Conservation (phyloP, 2,888 invertebrate species). For the Eristalis intricaria region DNA sequence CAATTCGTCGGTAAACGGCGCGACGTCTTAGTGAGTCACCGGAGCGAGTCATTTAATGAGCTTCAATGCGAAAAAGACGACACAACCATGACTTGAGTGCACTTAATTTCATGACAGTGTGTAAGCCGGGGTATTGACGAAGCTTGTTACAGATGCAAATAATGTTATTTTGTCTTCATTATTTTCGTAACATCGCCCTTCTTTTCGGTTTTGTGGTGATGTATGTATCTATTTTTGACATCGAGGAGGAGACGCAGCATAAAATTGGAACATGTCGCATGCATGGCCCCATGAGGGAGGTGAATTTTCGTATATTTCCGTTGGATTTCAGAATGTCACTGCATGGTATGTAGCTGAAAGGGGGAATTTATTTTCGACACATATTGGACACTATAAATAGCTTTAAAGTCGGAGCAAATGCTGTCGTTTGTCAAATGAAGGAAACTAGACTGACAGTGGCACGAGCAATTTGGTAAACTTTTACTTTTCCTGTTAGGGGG, state of each 20-base stretch:
- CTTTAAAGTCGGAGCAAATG: constrained; percentile 9
- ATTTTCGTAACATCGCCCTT: background rate
- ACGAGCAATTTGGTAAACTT: background rate
- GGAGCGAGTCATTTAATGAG: constrained; percentile 28
- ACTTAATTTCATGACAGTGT: constrained; percentile 12
- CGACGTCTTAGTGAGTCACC: constrained; percentile 29
- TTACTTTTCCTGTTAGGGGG: background rate
- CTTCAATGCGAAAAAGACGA: constrained; percentile 1
- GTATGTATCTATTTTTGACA: constrained; percentile 57
- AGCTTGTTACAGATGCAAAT: constrained; percentile 7
- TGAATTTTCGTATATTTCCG: constrained; percentile 1
- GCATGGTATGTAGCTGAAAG: background rate
- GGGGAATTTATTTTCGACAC: background rate
- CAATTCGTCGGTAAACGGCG: constrained; percentile 13
- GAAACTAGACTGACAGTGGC: background rate
- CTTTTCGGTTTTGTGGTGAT: constrained; percentile 21
- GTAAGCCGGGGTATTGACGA: background rate
- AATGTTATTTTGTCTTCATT: background rate
- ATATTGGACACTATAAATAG: constrained; percentile 10
- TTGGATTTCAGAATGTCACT: background rate
- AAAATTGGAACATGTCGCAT: constrained; percentile 22
- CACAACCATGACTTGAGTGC: background rate
- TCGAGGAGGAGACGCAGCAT: background rate
- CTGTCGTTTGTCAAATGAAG: background rate
- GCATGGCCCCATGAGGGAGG: constrained; percentile 36